phyloP scores from a whole-genome alignment of 2,888 invertebrate genomes.

The Andrena marginata region DNA sequence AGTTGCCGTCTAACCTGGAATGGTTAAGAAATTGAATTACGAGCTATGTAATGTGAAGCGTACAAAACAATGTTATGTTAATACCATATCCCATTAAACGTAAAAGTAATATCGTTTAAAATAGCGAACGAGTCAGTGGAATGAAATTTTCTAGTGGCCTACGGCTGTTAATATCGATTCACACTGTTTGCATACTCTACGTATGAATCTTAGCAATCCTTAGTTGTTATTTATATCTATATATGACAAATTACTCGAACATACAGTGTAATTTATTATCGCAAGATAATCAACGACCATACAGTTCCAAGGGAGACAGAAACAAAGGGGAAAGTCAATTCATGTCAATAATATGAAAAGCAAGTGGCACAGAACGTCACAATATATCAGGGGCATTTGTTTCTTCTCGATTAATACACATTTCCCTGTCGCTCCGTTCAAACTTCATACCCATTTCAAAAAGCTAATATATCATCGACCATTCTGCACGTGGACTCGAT shows the following conservation, averaged over 20 bases:
- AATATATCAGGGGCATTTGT: neutral
- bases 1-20: neutral
- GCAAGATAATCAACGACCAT: neutral
- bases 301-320: neutral
- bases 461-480: too few relatives aligned
- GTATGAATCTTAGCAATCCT: neutral
- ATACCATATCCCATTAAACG: too few relatives aligned
- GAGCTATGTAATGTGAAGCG: neutral
- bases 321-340: neutral
- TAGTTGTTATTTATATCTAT: too few relatives aligned
- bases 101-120: too few relatives aligned
- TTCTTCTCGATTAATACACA: neutral
- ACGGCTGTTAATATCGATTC: neutral
- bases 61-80: too few relatives aligned
- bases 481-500: too few relatives aligned
- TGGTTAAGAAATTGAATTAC: neutral
- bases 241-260: neutral
- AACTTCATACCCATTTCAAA: too few relatives aligned
- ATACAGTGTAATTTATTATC: neutral
- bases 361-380: neutral
- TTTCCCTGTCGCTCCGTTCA: too few relatives aligned
- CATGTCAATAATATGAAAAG: neutral
- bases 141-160: neutral
- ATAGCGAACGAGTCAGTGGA: too few relatives aligned
- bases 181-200: conserved; percentile 10